Conservation (phyloP, 2,888 invertebrate species). For the Epinotia ramella region DNA sequence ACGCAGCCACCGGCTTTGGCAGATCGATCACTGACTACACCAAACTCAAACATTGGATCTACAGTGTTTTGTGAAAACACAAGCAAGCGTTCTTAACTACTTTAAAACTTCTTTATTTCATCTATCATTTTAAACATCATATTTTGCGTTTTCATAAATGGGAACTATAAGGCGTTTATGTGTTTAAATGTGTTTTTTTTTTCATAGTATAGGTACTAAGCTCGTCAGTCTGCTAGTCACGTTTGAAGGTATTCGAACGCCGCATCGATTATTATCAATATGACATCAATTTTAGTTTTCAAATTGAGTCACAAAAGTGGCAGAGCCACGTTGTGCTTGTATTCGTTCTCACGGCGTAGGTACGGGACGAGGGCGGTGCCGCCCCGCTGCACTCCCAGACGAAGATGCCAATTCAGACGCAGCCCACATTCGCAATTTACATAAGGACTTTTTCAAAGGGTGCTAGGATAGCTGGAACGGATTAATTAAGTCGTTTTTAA, state of each 20-base stretch:
- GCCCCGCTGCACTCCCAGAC: slow-evolving; percentile 1
- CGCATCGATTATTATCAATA: background rate
- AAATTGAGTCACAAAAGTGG: background rate
- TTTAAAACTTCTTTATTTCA: background rate
- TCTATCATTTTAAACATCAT: background rate
- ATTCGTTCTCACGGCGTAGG: background rate
- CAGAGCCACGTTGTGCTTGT: background rate
- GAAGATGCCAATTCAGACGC: slow-evolving; percentile 25
- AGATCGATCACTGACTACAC: slow-evolving; percentile 36
- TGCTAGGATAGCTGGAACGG: background rate
- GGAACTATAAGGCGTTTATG: too few relatives aligned
- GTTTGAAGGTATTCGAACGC: slow-evolving; percentile 1
- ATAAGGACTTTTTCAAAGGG: slow-evolving; percentile 15
- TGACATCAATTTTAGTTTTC: background rate
- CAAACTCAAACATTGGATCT: slow-evolving; percentile 6
- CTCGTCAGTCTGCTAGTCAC: background rate
- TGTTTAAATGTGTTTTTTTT: too few relatives aligned
- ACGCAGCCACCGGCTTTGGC: slow-evolving; percentile 10
- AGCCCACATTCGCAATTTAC: slow-evolving; percentile 29
- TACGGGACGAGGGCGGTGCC: background rate
- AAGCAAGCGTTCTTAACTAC: background rate
- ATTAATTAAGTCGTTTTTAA: background rate
- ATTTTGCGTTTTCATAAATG: background rate
- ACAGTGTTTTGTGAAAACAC: background rate
- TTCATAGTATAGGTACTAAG: background rate